Evolutionary conservation across 2,888 invertebrate species (phyloP).

Genomic region (Eurois occulta): DNA sequence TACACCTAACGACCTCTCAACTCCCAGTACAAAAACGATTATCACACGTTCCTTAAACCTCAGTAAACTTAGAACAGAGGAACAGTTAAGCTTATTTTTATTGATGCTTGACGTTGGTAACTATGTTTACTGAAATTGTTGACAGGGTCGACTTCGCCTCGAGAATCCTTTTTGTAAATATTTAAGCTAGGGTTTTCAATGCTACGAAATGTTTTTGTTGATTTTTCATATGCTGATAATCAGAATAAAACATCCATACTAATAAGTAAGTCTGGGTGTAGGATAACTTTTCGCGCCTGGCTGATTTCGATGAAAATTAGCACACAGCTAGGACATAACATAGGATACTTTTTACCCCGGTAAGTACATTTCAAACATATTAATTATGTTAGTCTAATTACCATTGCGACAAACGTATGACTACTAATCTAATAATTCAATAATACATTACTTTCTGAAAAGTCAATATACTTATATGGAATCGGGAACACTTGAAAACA

Average conservation of each 20-base stretch:
- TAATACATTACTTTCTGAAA: constrained; percentile 24
- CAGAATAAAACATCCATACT: background rate
- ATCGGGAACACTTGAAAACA: constrained; percentile 53
- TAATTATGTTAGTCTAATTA: background rate
- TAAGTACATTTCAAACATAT: background rate
- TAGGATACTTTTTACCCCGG: too few species aligned
- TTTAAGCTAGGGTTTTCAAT: constrained; percentile 17
- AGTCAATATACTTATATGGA: constrained; percentile 47
- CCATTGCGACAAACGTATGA: background rate
- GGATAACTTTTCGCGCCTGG: background rate
- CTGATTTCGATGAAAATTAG: background rate
- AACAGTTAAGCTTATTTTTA: constrained; percentile 15
- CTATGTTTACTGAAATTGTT: constrained; percentile 36
- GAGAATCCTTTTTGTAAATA: constrained; percentile 44
- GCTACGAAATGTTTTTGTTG: constrained; percentile 20
- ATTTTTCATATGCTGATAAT: background rate
- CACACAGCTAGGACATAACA: background rate
- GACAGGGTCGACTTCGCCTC: constrained; percentile 13
- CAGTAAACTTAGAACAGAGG: constrained; percentile 15
- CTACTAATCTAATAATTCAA: constrained; percentile 21
- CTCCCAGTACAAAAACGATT: constrained; percentile 7
- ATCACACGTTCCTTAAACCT: constrained; percentile 4
- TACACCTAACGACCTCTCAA: constrained; percentile 14
- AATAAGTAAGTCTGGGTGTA: background rate
- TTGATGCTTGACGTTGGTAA: constrained; percentile 3